phyloP scores from a whole-genome alignment of 1,140 invertebrate species.

The Fopius arisanus region DNA sequence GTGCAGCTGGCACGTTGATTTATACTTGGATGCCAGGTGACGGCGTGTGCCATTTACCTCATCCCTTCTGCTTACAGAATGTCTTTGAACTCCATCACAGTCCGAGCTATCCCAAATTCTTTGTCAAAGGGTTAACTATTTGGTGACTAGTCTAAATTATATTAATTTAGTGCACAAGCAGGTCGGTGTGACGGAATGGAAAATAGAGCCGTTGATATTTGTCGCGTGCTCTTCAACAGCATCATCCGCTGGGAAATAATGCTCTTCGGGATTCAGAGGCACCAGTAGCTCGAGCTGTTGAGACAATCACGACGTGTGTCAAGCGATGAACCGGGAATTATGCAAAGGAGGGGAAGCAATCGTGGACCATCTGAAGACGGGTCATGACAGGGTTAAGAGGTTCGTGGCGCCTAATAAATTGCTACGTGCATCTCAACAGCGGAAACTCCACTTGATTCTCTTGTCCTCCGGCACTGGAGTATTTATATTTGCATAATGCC shows the following conservation, averaged over 20 bases:
- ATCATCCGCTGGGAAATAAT: constrained; percentile 20
- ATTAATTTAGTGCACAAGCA: too few species aligned
- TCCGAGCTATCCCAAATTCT: neutral
- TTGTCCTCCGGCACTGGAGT: neutral
- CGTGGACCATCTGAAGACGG: constrained; percentile 9
- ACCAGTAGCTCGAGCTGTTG: neutral
- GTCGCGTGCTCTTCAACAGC: constrained; percentile 14
- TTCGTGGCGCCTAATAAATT: constrained; percentile 23
- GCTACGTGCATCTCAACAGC: constrained; percentile 12
- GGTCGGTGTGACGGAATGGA: neutral
- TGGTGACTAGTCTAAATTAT: too few species aligned
- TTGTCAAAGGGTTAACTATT: neutral
- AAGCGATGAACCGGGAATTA: neutral
- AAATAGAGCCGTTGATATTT: constrained; percentile 10
- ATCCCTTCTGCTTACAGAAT: neutral
- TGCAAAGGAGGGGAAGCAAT: neutral
- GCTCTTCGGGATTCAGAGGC: neutral
- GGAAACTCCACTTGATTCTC: neutral
- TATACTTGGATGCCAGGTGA: constrained; percentile 36
- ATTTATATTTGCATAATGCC: neutral
- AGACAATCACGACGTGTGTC: neutral
- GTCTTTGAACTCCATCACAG: neutral
- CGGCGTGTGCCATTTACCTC: constrained; percentile 18
- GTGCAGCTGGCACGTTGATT: constrained; percentile 38
- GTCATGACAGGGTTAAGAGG: constrained; percentile 9